Evolutionary conservation across 2,797 vertebrate genomes (phyloP).

Genomic region (Decapterus maruadsi): DNA sequence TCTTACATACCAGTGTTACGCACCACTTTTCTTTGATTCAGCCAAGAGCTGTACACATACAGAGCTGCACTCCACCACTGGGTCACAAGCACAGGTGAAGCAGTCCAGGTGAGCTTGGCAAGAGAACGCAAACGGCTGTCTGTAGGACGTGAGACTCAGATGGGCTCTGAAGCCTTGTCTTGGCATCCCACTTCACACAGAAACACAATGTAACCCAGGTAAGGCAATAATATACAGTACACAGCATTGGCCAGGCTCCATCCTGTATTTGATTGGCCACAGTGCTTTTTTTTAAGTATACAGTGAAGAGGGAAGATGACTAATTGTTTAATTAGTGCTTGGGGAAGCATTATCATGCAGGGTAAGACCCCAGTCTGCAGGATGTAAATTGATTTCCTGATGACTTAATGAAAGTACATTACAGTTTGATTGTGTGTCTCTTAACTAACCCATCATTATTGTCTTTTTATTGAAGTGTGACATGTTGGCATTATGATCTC

Average conservation of each 20-base stretch:
- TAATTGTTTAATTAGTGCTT: constrained; percentile 69
- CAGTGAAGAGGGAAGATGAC: constrained; percentile 38
- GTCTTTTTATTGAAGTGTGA: constrained; percentile 35
- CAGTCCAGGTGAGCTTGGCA: constrained; percentile 82
- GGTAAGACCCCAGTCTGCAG: constrained; percentile 55
- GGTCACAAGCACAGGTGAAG: constrained; percentile 73
- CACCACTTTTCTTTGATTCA: constrained; percentile 76
- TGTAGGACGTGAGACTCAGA: constrained; percentile 70
- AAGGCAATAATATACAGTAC: constrained; percentile 65
- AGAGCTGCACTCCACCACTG: constrained; percentile 56
- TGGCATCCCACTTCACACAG: constrained; percentile 80
- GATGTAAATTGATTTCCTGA: constrained; percentile 64
- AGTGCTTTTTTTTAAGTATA: constrained; percentile 53
- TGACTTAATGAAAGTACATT: constrained; percentile 58
- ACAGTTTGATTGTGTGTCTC: constrained; percentile 49
- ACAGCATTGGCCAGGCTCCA: constrained; percentile 74
- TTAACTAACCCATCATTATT: constrained; percentile 35
- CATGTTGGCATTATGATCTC: constrained; percentile 42
- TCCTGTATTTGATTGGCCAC: constrained; percentile 51
- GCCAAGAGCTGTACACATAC: constrained; percentile 64
- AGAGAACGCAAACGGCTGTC: constrained; percentile 72
- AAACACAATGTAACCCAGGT: constrained; percentile 73
- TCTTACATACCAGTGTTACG: constrained; percentile 46
- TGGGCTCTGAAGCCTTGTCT: constrained; percentile 75
- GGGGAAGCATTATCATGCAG: constrained; percentile 52